A percentile compares a stretch with the other conserved stretches of the same genome.
Conservation (phyloP, 2,797 vertebrate species). For the Melanotaenia pygmaea region DNA sequence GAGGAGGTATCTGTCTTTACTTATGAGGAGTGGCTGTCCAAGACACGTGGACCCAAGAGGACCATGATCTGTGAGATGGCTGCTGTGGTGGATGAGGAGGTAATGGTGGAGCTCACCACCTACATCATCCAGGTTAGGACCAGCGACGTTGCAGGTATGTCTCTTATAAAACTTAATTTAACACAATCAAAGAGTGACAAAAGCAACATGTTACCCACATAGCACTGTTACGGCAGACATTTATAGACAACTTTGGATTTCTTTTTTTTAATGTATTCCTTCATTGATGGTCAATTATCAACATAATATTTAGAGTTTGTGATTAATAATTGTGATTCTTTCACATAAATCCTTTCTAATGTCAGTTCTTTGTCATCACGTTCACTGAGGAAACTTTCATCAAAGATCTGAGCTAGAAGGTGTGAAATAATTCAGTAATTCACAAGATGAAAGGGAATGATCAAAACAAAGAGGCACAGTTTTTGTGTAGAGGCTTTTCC, state of each 20-base stretch:
- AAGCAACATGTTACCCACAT: not conserved
- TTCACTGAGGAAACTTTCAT: too few relatives aligned
- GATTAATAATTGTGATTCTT: not conserved
- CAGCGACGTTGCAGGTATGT: slow-evolving; percentile 89
- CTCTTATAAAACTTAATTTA: not conserved
- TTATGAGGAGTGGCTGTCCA: slow-evolving; percentile 94
- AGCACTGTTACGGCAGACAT: too few relatives aligned
- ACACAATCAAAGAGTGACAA: not conserved
- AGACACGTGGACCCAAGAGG: slow-evolving; percentile 83
- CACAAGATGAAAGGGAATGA: not conserved
- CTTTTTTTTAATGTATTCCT: too few relatives aligned
- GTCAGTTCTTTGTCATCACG: not conserved
- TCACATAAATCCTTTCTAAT: slow-evolving; percentile 1
- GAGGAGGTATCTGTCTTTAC: slow-evolving; percentile 91
- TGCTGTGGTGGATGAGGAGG: slow-evolving; percentile 88
- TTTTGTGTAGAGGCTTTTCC: not conserved
- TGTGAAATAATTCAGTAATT: not conserved
- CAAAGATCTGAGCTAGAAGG: not conserved
- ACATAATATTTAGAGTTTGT: too few relatives aligned
- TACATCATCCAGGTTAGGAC: slow-evolving; percentile 93
- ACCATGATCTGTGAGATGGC: slow-evolving; percentile 91
- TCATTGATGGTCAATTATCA: too few relatives aligned
- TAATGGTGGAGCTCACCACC: slow-evolving; percentile 93
- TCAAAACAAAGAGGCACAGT: not conserved
- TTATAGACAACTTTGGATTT: too few relatives aligned